A percentile compares a stretch with the other conserved stretches of the same genome.
Evolutionary conservation across 2,888 invertebrate genomes (phyloP).

Genomic region (Seira sanloemensis): DNA sequence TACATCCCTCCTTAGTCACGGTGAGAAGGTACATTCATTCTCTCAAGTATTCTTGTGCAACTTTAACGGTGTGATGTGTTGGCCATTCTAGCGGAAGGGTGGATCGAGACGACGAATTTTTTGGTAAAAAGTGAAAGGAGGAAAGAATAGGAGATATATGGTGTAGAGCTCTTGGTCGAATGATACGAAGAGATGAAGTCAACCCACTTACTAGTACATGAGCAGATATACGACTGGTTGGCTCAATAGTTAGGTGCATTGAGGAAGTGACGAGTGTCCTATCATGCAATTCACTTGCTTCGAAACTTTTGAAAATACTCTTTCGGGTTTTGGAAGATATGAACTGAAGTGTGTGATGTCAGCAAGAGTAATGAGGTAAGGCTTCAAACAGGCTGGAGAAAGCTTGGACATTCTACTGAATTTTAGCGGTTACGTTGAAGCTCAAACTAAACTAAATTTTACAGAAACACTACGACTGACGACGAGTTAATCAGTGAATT

Average conservation of each 20-base stretch:
- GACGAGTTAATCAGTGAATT: too few relatives aligned
- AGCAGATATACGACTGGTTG: not conserved
- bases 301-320: not conserved
- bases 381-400: not conserved
- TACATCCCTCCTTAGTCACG: not conserved
- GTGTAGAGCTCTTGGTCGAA: too few relatives aligned
- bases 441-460: too few relatives aligned
- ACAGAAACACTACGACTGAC: too few relatives aligned
- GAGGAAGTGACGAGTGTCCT: not conserved
- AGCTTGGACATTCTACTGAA: too few relatives aligned
- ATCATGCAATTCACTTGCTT: not conserved
- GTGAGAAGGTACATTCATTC: not conserved
- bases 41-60: not conserved
- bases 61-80: not conserved
- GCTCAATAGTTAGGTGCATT: not conserved
- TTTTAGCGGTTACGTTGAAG: too few relatives aligned
- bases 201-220: not conserved
- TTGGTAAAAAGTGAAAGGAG: too few relatives aligned
- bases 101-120: too few relatives aligned
- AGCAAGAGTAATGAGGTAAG: not conserved
- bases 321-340: not conserved
- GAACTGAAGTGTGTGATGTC: not conserved
- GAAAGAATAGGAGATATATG: too few relatives aligned
- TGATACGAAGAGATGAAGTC: not conserved
- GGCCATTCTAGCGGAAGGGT: not conserved